Percentiles rank a stretch among this genome's conserved stretches.
These are phyloP conservation scores for Agonopterix alstromeriana DNA, from an alignment of 2,888 invertebrate genomes.

Conservation along the genomic window DNA sequence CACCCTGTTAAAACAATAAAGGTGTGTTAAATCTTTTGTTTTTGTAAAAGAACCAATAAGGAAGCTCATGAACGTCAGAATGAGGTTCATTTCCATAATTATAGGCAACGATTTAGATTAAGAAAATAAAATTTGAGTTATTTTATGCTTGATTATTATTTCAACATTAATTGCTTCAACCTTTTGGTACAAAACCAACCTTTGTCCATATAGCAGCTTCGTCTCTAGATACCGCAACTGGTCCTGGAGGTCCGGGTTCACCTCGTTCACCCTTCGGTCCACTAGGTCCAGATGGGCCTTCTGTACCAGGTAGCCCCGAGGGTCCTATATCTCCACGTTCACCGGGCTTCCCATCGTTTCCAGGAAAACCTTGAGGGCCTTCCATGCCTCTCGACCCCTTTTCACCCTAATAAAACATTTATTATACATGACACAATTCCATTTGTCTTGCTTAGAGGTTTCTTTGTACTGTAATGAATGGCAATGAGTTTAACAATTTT, in stretches of 20 bases:
- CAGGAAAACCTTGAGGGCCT: constrained; percentile 81
- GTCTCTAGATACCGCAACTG: constrained; percentile 76
- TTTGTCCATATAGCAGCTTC: constrained; percentile 78
- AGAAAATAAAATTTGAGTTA: not conserved
- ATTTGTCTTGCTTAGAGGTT: no score
- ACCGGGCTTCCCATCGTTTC: constrained; percentile 80
- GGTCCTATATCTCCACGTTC: constrained; percentile 83
- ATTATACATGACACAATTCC: not conserved
- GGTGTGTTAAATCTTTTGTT: not conserved
- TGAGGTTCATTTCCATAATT: no score
- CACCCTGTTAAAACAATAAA: constrained; percentile 38
- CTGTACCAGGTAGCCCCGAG: constrained; percentile 81
- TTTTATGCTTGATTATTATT: no score
- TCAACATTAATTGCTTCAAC: no score
- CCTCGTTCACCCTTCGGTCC: constrained; percentile 84
- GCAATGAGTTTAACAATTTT: not conserved
- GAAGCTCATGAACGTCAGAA: not conserved
- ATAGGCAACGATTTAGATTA: not conserved
- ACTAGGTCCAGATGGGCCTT: constrained; percentile 80
- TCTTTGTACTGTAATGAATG: not conserved
- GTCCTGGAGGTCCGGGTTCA: constrained; percentile 83
- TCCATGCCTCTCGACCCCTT: constrained; percentile 82
- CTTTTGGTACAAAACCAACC: constrained; percentile 17
- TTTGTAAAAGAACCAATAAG: not conserved
- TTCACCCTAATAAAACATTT: constrained; percentile 55